Percentiles rank a stretch among this genome's conserved stretches.
phyloP scores from a whole-genome alignment of 2,113 vertebrate genomes.

The Anseranas semipalmata region DNA sequence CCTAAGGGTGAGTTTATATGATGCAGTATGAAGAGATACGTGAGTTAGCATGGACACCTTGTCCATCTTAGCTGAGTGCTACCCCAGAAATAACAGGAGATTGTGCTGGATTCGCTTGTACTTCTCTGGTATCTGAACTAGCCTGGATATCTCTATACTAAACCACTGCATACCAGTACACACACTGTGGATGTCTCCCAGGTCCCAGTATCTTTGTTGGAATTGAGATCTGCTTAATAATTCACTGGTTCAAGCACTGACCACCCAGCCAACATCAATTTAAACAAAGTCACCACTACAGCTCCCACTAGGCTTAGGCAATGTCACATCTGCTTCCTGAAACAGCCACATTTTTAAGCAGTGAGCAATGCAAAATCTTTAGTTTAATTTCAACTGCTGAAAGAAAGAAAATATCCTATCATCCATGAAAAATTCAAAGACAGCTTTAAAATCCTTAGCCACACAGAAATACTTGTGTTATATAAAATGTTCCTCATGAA shows the following conservation, averaged over 20 bases:
- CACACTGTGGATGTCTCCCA: neutral
- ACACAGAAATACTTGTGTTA: slow-evolving; percentile 43
- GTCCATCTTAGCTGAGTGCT: neutral
- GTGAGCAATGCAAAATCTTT: neutral
- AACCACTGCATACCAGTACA: neutral
- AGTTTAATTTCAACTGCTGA: neutral
- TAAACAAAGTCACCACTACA: neutral
- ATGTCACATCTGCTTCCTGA: neutral
- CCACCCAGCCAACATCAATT: neutral
- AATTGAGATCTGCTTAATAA: neutral
- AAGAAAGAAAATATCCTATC: neutral
- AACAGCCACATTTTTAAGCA: neutral
- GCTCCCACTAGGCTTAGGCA: neutral
- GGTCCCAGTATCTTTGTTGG: neutral
- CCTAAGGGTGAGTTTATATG: neutral
- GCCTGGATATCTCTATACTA: neutral
- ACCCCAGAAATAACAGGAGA: neutral
- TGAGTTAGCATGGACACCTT: neutral
- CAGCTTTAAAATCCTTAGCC: slow-evolving; percentile 27
- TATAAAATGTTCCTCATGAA: slow-evolving; percentile 55
- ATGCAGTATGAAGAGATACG: neutral
- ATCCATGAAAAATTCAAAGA: neutral
- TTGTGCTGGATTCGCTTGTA: neutral
- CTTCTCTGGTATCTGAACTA: neutral
- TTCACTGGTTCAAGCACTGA: neutral